Base-by-base conservation (phyloP, 2,797 vertebrate species). In the Vespertilio murinus region DNA sequence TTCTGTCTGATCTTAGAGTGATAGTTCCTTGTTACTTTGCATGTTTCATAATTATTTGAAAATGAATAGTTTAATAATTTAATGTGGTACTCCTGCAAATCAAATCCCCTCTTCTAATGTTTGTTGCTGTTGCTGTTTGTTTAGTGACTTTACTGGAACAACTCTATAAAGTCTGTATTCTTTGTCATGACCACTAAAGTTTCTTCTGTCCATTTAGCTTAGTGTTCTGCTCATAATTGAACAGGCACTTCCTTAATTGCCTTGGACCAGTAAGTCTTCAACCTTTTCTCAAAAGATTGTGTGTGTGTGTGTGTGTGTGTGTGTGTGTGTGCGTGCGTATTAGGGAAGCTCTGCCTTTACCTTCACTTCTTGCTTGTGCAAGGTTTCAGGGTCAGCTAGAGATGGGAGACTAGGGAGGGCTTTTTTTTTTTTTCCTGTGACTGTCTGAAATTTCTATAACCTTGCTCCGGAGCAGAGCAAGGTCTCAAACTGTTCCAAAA, bases 11-110 rank as follows among this genome's bases (percentile, higher is more conserved):
- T 22, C 8, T 75, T 25, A 87, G 20, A 11, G 2, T 38, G 67
- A 71, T 75, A 87, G 33, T 92, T 94, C 75, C 30, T 47, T 94
- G 23, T 92, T 80, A 75, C 30, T 79, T 90, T 90, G 4, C 9
- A 79, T 35, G 22, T 74, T 54, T 83, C 47, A 47, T 47, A 92
- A 88, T 77, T 71, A 45, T 77, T 88, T 73, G 59, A 92, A 71
- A 84, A 84, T 70, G n/a, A 28, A 13, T 52, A 59, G 82, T 73
- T 73, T 90, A 38, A 42, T 65, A 33, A 28, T 89, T 80, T n/a
- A 40, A 45, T 59, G 13, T 40, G 45, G 17, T 73, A 67, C 25
- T 17, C 92, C 20, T 93, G 56, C 18, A 86, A 79, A 79, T 70
- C n/a, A 73, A 20, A 67, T n/a, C 6, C 40, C 33, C 10, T 8